Evolutionary conservation across 2,797 vertebrate species (phyloP).

Genomic region (Megaceryle alcyon): DNA sequence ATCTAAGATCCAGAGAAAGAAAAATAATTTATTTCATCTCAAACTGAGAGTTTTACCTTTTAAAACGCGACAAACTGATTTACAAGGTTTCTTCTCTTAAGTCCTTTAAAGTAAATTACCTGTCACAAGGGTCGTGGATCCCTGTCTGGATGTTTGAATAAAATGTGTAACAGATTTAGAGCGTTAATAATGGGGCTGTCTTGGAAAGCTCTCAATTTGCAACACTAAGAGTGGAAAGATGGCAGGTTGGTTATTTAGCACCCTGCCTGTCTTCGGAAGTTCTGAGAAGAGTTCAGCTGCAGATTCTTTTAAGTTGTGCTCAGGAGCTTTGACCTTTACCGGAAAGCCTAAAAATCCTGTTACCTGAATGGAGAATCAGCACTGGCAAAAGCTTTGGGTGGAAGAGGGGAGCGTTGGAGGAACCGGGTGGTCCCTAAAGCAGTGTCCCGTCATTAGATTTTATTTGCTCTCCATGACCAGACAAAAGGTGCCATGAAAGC

Average conservation of each 20-base stretch:
- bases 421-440: neutral
- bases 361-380: neutral
- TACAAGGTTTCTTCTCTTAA: constrained; percentile 49
- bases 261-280: neutral
- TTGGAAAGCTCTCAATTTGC: constrained; percentile 51
- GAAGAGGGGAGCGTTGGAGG: neutral
- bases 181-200: constrained; percentile 61
- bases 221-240: neutral
- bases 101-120: constrained; percentile 61
- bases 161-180: constrained; percentile 45
- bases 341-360: neutral
- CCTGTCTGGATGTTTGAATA: constrained; percentile 62
- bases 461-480: neutral
- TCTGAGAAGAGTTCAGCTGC: neutral
- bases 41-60: constrained; percentile 16
- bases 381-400: neutral
- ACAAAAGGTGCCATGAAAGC: neutral
- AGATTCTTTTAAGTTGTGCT: neutral
- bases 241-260: constrained; percentile 29
- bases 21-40: constrained; percentile 3
- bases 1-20: neutral
- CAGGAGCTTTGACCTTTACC: neutral
- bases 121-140: constrained; percentile 46
- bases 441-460: neutral
- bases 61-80: constrained; percentile 50